Evolutionary conservation across 2,888 invertebrate genomes (phyloP).

Genomic region (Cataglyphis rosenhaueri): DNA sequence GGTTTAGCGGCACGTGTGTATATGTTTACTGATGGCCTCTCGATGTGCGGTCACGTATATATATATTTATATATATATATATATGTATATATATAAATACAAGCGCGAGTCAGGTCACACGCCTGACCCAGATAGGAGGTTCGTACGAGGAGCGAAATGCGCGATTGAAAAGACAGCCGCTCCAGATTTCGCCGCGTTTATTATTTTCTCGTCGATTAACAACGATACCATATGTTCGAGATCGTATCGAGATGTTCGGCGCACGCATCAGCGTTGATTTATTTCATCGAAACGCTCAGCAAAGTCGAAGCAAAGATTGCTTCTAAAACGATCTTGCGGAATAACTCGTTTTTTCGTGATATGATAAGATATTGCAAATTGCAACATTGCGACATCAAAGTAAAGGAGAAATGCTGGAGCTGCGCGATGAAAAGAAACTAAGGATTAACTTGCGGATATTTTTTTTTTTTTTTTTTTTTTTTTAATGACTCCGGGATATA

Average conservation of each 20-base stretch:
- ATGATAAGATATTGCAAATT: not conserved
- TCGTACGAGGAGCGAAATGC: constrained; percentile 66
- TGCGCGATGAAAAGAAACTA: not conserved
- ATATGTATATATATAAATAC: constrained; percentile 36
- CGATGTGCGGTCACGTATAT: constrained; percentile 38
- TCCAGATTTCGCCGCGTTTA: constrained; percentile 71
- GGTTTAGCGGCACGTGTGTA: constrained; percentile 46
- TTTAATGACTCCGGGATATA: not conserved
- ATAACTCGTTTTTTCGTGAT: not conserved
- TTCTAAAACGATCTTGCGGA: not conserved
- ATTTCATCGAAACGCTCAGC: not conserved
- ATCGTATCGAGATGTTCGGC: not conserved
- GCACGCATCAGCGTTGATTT: not conserved
- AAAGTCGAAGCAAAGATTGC: not conserved
- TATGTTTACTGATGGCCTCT: constrained; percentile 38
- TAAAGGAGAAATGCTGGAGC: not conserved
- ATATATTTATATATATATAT: constrained; percentile 37
- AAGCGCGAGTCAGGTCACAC: constrained; percentile 71
- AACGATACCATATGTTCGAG: not conserved
- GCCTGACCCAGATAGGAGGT: constrained; percentile 74
- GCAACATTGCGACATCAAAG: not conserved
- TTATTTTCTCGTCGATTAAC: constrained; percentile 54
- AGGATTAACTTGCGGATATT: not conserved
- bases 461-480: not conserved
- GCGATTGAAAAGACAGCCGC: constrained; percentile 70